These are phyloP conservation scores for Folsomia candida DNA, from an alignment of 2,888 invertebrate genomes.

Conservation along the genomic window DNA sequence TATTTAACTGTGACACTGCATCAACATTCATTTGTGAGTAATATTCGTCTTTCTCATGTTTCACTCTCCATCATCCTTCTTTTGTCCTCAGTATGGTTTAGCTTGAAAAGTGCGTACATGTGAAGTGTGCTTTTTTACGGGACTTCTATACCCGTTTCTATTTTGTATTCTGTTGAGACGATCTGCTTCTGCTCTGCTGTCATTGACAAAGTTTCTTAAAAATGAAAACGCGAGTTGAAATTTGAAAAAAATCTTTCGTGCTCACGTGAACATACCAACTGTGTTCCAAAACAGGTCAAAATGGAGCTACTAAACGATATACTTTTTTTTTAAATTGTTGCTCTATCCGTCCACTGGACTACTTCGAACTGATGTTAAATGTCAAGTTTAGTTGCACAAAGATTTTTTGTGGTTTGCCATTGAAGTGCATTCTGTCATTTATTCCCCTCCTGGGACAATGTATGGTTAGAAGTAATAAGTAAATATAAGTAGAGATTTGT, in stretches of 20 bases:
- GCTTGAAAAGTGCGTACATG: too few relatives aligned
- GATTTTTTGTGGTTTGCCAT: neutral
- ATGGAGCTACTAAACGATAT: neutral
- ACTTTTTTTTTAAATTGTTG: neutral
- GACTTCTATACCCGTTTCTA: neutral
- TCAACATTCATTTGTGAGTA: too few relatives aligned
- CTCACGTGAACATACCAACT: neutral
- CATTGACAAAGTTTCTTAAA: neutral
- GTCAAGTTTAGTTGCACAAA: neutral
- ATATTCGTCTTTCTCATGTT: neutral
- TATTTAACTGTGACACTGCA: neutral
- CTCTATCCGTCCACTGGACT: neutral
- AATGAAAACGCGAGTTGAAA: neutral
- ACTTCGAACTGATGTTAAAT: neutral
- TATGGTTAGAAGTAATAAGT: neutral
- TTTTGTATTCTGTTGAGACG: neutral
- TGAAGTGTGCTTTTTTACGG: neutral
- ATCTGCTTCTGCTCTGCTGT: neutral
- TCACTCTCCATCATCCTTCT: neutral
- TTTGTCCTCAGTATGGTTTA: neutral
- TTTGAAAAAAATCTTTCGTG: neutral
- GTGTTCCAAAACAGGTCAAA: neutral
- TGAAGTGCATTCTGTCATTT: neutral
- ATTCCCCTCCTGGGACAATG: neutral
- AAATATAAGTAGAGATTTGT: neutral